phyloP scores from a whole-genome alignment of 2,888 invertebrate genomes.

The Meloe dianella region DNA sequence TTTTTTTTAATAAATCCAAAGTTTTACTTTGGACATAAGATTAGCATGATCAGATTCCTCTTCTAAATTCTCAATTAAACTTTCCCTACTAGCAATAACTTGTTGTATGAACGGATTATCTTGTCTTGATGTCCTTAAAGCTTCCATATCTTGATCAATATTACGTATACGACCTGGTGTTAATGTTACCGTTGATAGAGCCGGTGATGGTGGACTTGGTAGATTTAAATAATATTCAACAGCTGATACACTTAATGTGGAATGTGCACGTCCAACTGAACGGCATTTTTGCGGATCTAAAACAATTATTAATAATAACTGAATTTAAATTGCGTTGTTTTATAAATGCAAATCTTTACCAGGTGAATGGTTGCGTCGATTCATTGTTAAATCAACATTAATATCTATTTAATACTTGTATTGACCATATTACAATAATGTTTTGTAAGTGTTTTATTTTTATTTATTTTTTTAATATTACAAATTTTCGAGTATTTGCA shows the following conservation, averaged over 20 bases:
- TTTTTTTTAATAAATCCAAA: conserved; percentile 37
- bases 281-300: conserved; percentile 38
- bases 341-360: conserved; percentile 9
- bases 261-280: conserved; percentile 54
- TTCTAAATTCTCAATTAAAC: conserved; percentile 74
- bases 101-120: conserved; percentile 83
- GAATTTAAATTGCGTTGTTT: neutral
- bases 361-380: conserved; percentile 20
- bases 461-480: conserved; percentile 18
- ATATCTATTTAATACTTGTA: neutral
- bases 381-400: conserved; percentile 21
- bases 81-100: conserved; percentile 81
- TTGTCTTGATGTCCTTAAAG: conserved; percentile 78
- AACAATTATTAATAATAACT: neutral
- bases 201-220: conserved; percentile 61
- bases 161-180: conserved; percentile 78
- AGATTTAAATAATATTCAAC: conserved; percentile 56
- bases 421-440: conserved; percentile 15
- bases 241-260: conserved; percentile 56
- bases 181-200: conserved; percentile 70
- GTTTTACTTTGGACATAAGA: conserved; percentile 75
- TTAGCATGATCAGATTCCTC: conserved; percentile 80
- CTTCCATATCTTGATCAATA: conserved; percentile 86
- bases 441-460: no score
- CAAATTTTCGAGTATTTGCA: conserved; percentile 20